phyloP scores from a whole-genome alignment of 2,888 invertebrate species.

The Tenthredo distinguenda region DNA sequence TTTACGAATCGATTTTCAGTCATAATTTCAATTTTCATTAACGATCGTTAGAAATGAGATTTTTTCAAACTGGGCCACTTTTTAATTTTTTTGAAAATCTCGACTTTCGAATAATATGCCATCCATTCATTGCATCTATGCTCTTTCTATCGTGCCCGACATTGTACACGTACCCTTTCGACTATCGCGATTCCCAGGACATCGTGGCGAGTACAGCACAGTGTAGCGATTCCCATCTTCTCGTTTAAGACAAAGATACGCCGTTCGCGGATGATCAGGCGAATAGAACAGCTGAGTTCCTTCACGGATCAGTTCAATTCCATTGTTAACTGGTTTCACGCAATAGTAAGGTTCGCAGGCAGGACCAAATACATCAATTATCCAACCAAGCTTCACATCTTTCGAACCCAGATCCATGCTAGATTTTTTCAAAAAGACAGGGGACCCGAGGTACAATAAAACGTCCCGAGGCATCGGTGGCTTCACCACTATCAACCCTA shows the following conservation, averaged over 20 bases:
- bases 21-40: neutral
- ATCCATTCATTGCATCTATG: neutral
- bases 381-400: conserved; percentile 21
- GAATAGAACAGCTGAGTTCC: conserved; percentile 34
- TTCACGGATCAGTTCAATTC: neutral
- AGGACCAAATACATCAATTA: conserved; percentile 42
- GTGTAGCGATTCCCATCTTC: conserved; percentile 29
- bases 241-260: neutral
- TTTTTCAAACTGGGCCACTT: neutral
- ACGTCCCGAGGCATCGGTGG: conserved; percentile 14
- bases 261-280: conserved; percentile 2
- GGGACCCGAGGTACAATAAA: conserved; percentile 37
- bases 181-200: neutral
- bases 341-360: conserved; percentile 43
- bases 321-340: neutral
- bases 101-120: neutral
- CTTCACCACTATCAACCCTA: conserved; percentile 33
- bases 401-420: neutral
- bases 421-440: neutral
- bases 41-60: too few relatives aligned
- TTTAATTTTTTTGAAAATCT: neutral
- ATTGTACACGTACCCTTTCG: conserved; percentile 25
- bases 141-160: neutral
- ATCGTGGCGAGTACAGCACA: conserved; percentile 6
- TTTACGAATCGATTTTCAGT: neutral